Evolutionary conservation across 1,140 invertebrate genomes (phyloP).

Genomic region (Aphidius ervi): DNA sequence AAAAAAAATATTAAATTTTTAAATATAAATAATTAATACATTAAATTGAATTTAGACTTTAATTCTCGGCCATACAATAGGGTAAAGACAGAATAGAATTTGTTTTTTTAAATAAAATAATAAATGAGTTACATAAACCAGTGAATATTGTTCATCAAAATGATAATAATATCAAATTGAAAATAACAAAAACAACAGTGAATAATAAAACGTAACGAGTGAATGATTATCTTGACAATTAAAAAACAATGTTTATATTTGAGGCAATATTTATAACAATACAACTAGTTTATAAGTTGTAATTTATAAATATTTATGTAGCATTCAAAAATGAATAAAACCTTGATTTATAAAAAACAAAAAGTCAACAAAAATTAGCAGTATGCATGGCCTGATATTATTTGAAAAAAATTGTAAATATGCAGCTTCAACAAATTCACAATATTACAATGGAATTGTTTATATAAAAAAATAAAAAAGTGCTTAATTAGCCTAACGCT

Average conservation of each 20-base stretch:
- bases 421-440: slow-evolving; percentile 19
- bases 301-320: slow-evolving; percentile 16
- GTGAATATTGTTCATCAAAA: slow-evolving; percentile 23
- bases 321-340: slow-evolving; percentile 14
- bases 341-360: neutral
- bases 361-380: neutral
- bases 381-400: neutral
- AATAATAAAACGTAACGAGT: slow-evolving; percentile 18
- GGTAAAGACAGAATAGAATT: neutral
- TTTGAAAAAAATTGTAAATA: slow-evolving; percentile 15
- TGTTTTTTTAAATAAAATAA: neutral
- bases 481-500: slow-evolving; percentile 23
- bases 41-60: slow-evolving; percentile 1
- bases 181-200: slow-evolving; percentile 25
- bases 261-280: slow-evolving; percentile 53
- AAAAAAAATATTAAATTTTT: slow-evolving; percentile 8
- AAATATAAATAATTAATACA: slow-evolving; percentile 8
- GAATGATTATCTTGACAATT: slow-evolving; percentile 13
- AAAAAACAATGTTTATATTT: slow-evolving; percentile 46
- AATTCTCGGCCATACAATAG: slow-evolving; percentile 18
- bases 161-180: slow-evolving; percentile 19
- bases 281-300: slow-evolving; percentile 41
- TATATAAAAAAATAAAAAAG: neutral
- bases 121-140: neutral
- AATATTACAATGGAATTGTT: slow-evolving; percentile 21